These are phyloP conservation scores for Meriones unguiculatus DNA, from an alignment of 2,113 vertebrate species.

Conservation along the genomic window DNA sequence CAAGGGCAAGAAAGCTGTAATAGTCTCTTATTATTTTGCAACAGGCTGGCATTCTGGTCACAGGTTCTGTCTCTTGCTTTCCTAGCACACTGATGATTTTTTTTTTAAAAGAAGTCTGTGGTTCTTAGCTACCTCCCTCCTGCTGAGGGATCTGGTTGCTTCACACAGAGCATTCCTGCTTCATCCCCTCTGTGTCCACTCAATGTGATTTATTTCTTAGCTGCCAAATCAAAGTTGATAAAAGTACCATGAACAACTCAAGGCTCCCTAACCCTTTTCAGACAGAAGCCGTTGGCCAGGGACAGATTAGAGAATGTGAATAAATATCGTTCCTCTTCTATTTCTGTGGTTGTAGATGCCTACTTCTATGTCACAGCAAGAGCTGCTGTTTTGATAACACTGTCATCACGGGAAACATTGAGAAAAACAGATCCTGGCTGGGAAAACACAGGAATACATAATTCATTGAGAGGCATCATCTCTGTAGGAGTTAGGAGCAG, in stretches of 20 bases:
- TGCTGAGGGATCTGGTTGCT: background rate
- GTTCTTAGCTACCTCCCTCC: background rate
- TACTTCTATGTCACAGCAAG: background rate
- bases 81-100: background rate
- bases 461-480: background rate
- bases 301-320: background rate
- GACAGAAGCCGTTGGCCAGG: background rate
- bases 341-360: background rate
- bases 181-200: background rate
- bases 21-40: background rate
- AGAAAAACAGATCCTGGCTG: conserved; percentile 1
- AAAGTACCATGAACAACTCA: background rate
- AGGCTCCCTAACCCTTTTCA: background rate
- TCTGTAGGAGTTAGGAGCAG: background rate
- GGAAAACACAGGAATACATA: background rate
- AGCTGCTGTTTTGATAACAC: background rate
- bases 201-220: background rate
- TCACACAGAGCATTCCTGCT: background rate
- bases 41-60: background rate
- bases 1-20: too few relatives aligned
- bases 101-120: background rate
- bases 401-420: background rate
- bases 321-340: background rate
- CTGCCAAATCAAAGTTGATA: background rate
- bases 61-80: background rate